Base-by-base conservation (phyloP, 1,140 invertebrate genomes). In the Glossosoma conforme region DNA sequence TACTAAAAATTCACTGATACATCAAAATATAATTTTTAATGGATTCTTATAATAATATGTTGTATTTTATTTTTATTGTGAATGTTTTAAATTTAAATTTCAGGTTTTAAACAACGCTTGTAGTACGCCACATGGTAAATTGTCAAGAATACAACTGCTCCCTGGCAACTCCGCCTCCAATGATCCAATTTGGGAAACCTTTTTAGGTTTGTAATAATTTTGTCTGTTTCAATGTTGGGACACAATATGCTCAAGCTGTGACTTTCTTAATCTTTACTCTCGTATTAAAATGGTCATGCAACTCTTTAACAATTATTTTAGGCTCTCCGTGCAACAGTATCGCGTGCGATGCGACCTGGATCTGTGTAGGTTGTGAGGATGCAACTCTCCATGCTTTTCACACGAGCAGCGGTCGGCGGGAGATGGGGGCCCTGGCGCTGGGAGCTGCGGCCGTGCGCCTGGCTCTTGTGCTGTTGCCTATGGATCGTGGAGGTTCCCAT, bases 311-410 rank as follows among this genome's bases (percentile, higher is more conserved):
- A 28, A 28, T 28, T 37, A 37, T 37, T 37, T 37, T 41, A 83
- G 77, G 79, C 60, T 63, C 77, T 44, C 53, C 74, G 51, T 68
- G 81, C 64, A 59, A 75, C 65, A 60, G 77, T 62, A 67, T 76
- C 48, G 62, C 77, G 63, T 74, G 75, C 62, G 65, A 72, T 59
- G 61, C 64, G 18, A 65, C 75, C 14, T 74, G 81, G 44, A 74
- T 82, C 33, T 79, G 76, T 56, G 67, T 84, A 36, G 74, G 77
- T 21, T 82, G 85, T 62, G 78, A 80, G 41, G 85, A 89, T 66
- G 75, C 77, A 17, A 78, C 77, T 38, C 69, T 89, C 47, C 81
- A 84, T 63, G 74, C 81, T 10, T 77, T 87, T 52, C 72, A 77
- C 52, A 72, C 71, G 2, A 61, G 61, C 0, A 77, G 70, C 55